Base-by-base conservation (phyloP, 2,888 invertebrate genomes). In the Teinopalpus imperialis region DNA sequence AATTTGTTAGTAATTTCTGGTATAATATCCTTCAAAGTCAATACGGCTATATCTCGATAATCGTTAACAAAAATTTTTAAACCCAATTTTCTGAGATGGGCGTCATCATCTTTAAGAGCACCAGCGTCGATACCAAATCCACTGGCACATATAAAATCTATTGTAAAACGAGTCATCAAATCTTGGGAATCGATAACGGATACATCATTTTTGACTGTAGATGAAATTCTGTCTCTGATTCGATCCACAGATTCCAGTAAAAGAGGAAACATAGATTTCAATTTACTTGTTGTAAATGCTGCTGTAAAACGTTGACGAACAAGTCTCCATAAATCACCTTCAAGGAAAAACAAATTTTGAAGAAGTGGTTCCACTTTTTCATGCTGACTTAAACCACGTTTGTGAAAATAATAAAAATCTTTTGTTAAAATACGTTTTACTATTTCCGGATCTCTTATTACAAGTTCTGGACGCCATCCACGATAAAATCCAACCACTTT, bases 251-350 rank as follows among this genome's bases (percentile, higher is more conserved):
- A 73, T 6, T 73, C 60, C 13, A 76, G 61, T 1, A 83, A 63
- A 9, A 83, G 54, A 1, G 82, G 83, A 31, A 80, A 81, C 82
- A 83, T 83, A 2, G 57, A 68, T 41, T 71, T 77, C 20, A 83
- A 49, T 43, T 81, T 81, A 1, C 74, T 72, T 0, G 69, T 74
- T 1, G 81, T 81, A 43, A 83, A 83, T 0, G 81, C 70, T 0
- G 80, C 64, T 6, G 83, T 81, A 6, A 82, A 35, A 3, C 74
- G 68, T 41, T 81, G 74, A 1, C 83, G 63, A 5, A 78, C 39
- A 6, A 81, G 52, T 45, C 69, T 80, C 83, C 85, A 83, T 1
- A 40, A 24, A 31, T 83, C 83, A 0, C 81, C 81, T 10, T 81
- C 80, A 2, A 44, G 67, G 20, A 67, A 63, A 41, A 83, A 81